Base-by-base conservation (phyloP, 1,140 invertebrate genomes). In the Drosophila murphyi region DNA sequence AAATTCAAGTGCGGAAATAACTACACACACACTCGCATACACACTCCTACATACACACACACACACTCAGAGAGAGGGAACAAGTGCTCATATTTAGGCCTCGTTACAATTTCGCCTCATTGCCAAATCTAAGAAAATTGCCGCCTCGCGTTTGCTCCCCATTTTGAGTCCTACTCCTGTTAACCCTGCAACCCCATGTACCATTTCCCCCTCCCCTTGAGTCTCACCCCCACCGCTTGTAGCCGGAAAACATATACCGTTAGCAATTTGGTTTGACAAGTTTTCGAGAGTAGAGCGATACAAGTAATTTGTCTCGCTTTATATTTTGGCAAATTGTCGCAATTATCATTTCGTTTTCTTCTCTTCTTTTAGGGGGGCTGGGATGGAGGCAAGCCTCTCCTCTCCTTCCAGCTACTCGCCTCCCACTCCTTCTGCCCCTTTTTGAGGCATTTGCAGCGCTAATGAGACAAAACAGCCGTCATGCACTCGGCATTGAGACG, bases 21-120 rank as follows among this genome's bases (percentile, higher is more conserved):
- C 51, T 73, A 39, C 10, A 37, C 54, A 35, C 45, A 54, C 41
- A 39, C 50, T 32, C 28, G 41, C 29, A 47, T 35, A 63, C 68
- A 55, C 35, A 56, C 41, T 50, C 43, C 28, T 5, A 31, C 29
- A 37, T 12, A 61, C 67, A 61, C 34, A 20, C n/a, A 41, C 47
- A 48, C 47, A 48, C 47, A 48, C 2, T 4, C 47, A 3, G 3
- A 51, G 12, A 43, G 32, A 6, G 7, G 3, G 3, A 43, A 20
- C 1, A 48, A 56, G 51, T 39, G 28, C 39, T 37, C 45, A 45
- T 57, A 39, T 65, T 41, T 59, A 61, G 82, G 82, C 76, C 76
- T 82, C 83, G 79, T 86, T 86, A 88, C 79, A 82, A 76, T 82
- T 86, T 82, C 62, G 83, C 72, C 72, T 65, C 76, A 72, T 69